Conservation (phyloP, 2,888 invertebrate genomes). For the Beris chalybata region DNA sequence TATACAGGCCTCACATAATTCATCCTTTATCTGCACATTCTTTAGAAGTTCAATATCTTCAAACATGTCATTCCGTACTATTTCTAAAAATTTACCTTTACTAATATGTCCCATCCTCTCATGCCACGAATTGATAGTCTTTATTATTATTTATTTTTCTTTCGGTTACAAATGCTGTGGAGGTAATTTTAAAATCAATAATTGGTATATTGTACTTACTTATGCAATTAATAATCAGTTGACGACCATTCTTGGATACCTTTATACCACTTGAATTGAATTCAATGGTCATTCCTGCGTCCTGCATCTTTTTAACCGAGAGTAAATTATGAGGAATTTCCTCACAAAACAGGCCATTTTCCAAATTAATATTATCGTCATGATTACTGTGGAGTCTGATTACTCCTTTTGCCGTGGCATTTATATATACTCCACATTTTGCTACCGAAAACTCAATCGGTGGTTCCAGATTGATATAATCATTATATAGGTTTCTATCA, state of each 20-base stretch:
- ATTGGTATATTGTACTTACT: too few relatives aligned
- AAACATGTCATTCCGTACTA: too few relatives aligned
- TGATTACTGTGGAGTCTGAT: conserved; percentile 44
- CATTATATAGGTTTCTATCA: conserved; percentile 33
- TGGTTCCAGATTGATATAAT: conserved; percentile 32
- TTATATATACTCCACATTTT: conserved; percentile 43
- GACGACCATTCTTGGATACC: conserved; percentile 9
- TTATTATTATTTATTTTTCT: too few relatives aligned
- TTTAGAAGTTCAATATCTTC: too few relatives aligned
- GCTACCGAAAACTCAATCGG: conserved; percentile 47
- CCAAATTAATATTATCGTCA: conserved; percentile 39
- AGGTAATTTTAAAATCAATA: too few relatives aligned
- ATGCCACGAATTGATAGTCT: too few relatives aligned
- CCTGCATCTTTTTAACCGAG: conserved; percentile 44
- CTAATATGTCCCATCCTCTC: too few relatives aligned
- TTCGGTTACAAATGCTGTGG: neutral
- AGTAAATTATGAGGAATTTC: conserved; percentile 46
- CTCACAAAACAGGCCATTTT: conserved; percentile 43
- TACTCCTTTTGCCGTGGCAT: conserved; percentile 47
- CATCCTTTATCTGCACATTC: too few relatives aligned
- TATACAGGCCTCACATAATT: too few relatives aligned
- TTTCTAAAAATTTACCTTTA: too few relatives aligned
- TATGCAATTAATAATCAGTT: conserved; percentile 5
- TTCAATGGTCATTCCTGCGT: too few relatives aligned
- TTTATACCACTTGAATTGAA: conserved; percentile 42